Base-by-base conservation (phyloP, 1,140 invertebrate genomes). In the Drosophila suzukii region DNA sequence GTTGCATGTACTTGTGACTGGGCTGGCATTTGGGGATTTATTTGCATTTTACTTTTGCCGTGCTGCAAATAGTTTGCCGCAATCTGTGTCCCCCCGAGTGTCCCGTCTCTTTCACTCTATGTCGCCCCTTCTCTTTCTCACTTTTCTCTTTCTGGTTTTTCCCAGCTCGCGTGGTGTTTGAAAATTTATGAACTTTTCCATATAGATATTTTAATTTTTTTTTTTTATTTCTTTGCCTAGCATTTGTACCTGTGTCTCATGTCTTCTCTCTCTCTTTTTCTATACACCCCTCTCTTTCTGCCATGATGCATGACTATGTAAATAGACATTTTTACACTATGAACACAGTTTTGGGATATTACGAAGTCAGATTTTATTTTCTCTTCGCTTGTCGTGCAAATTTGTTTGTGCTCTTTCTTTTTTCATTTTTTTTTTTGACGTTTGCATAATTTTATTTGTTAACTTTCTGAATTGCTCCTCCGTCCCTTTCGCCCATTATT, bases 381-480 rank as follows among this genome's bases (percentile, higher is more conserved):
- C 20, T 7, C 15, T 32, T 32, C 10, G 47, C 49, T 54, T 24
- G 62, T 70, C 63, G 47, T 67, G 47, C 34, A 70, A 71, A 75
- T 61, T 78, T 65, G 68, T 75, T 65, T 62, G 62, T 44, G 12
- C 51, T 55, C 36, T n/a, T 38, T 50, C 44, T 66, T 24, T 34
- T 34, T 44, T n/a, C 27, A 27, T 27, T 11, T 3, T 11, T 44
- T 32, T 34, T 44, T 55, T 66, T 51, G 27, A 59, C 67, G 50
- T 63, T 63, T 83, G 83, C 79, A 88, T 88, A 88, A 88, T 88
- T 89, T 89, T 71, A 88, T 88, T 88, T 88, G 79, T 88, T 77
- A 79, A 83, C 67, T 74, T 83, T 54, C 20, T 41, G 58, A 60
- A 76, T 77, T 67, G 72, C 54, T 41, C n/a, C 65, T 71, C 17